Base-by-base conservation (phyloP, 1,140 invertebrate species). In the Hesperophylax magnus region DNA sequence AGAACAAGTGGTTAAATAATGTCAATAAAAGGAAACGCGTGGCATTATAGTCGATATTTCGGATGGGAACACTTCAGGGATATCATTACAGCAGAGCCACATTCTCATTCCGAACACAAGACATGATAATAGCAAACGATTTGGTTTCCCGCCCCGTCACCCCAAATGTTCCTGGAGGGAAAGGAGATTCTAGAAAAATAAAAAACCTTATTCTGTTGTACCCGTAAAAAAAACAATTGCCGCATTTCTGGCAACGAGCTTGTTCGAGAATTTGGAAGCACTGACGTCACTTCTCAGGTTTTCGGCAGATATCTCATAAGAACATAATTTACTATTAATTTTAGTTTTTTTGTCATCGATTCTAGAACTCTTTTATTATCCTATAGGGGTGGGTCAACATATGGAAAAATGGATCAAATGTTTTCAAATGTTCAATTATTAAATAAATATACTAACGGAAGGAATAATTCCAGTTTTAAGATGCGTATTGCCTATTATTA, bases 81-180 rank as follows among this genome's bases (percentile, higher is more conserved):
- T 69, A 69, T 8, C 65, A 69, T 69, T 69, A 69, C 65, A 69
- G 31, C 14, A 52, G 63, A 22, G 22, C 63, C 69, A 72, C 69
- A 72, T 72, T 72, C 69, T 53, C 69, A 72, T 72, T 72, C 69
- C 69, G 47, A 24, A 54, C 69, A 54, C 52, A 53, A 22, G 69
- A 54, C 69, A 54, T 31, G 69, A 72, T 53, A 72, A 72, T 72
- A 52, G 69, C 69, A 20, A 52, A n/a, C 69, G 69, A 72, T 72
- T 53, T 72, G 67, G 67, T 71, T 52, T 52, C 67, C 67, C n/a
- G 34, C 67, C 39, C 34, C 18, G 47, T 72, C 47, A 18, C 17
- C 69, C 69, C 47, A 20, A 72, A 72, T 54, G n/a, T 72, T 72
- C 15, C 20, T 52, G 7, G 47, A 72, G 69, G 14, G 24, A 54